Conservation (phyloP, 2,113 vertebrate species). For the Zapus hudsonius region DNA sequence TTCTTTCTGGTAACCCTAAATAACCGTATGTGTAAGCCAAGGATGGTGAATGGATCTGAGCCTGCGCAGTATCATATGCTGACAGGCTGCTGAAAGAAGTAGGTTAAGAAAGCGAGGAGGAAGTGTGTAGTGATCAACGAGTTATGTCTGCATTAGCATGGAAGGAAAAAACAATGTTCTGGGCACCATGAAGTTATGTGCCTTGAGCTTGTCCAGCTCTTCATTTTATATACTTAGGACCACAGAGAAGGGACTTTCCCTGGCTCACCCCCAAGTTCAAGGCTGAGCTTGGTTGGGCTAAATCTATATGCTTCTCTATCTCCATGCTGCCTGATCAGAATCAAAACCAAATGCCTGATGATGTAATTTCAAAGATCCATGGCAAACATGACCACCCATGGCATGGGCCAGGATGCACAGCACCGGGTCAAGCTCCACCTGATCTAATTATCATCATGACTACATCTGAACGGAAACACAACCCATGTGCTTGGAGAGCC, state of each 20-base stretch:
- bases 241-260: neutral
- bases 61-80: neutral
- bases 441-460: constrained; percentile 16
- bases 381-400: constrained; percentile 5
- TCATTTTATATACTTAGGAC: neutral
- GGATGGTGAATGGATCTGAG: neutral
- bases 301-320: neutral
- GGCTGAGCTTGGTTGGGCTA: neutral
- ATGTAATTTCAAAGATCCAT: constrained; percentile 26
- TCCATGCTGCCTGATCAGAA: neutral
- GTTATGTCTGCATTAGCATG: constrained; percentile 39
- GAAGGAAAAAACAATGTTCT: neutral
- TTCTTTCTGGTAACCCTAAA: neutral
- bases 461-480: constrained; percentile 13
- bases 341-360: constrained; percentile 14
- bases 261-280: neutral
- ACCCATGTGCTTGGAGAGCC: neutral
- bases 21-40: neutral
- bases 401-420: neutral
- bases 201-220: neutral
- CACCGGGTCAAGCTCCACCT: neutral
- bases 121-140: neutral
- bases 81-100: neutral
- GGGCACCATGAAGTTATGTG: neutral
- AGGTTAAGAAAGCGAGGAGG: neutral